phyloP scores from a whole-genome alignment of 2,888 invertebrate species.

The Epinotia nisella region DNA sequence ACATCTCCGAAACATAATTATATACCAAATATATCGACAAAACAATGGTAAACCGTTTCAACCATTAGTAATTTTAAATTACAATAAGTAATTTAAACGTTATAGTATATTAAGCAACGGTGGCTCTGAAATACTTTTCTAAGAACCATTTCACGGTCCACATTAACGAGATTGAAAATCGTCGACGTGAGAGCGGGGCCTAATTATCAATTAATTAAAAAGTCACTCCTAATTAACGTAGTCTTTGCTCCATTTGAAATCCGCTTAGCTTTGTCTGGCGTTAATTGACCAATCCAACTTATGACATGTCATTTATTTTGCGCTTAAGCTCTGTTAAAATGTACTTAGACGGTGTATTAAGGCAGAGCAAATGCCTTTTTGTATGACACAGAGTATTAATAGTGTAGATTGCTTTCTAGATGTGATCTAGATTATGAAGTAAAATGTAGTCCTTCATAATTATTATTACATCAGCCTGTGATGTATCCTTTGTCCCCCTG shows the following conservation, averaged over 20 bases:
- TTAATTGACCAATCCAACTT: slow-evolving; percentile 23
- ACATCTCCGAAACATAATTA: too few species aligned
- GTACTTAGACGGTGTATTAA: neutral
- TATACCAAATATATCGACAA: too few species aligned
- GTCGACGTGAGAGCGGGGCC: slow-evolving; percentile 13
- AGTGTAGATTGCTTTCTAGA: neutral
- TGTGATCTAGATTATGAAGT: too few species aligned
- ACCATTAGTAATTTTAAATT: too few species aligned
- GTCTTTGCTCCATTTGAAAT: slow-evolving; percentile 30
- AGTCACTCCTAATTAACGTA: slow-evolving; percentile 32
- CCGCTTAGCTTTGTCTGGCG: slow-evolving; percentile 32
- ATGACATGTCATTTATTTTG: slow-evolving; percentile 28
- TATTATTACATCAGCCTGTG: too few species aligned
- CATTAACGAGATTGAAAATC: slow-evolving; percentile 20
- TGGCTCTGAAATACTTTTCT: neutral
- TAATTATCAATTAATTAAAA: slow-evolving; percentile 40
- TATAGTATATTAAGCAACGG: neutral
- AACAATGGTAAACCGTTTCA: too few species aligned
- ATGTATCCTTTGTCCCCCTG: too few species aligned
- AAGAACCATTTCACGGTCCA: neutral
- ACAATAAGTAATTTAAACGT: neutral
- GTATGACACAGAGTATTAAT: neutral
- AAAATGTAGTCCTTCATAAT: neutral
- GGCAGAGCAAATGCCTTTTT: neutral
- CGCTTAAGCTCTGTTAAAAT: slow-evolving; percentile 2